A percentile compares a stretch with the other conserved stretches of the same genome.
Evolutionary conservation across 2,888 invertebrate species (phyloP).

Genomic region (Lamellibrachia satsuma): DNA sequence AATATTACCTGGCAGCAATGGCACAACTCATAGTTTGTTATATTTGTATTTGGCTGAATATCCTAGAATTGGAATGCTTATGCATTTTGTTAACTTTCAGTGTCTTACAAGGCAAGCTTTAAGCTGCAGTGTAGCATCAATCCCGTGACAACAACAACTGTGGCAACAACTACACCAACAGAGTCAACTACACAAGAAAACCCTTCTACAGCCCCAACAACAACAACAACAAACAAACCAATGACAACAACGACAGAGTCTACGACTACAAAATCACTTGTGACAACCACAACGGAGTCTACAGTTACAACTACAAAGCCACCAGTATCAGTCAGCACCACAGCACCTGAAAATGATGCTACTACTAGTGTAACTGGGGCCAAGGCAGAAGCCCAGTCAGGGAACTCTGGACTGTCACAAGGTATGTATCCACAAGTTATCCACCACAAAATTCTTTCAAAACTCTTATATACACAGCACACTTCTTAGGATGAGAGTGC

Average conservation of each 20-base stretch:
- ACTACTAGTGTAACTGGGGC: neutral
- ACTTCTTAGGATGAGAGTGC: too few relatives aligned
- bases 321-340: neutral
- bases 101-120: conserved; percentile 12
- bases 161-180: neutral
- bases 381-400: neutral
- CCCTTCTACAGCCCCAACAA: neutral
- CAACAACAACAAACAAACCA: neutral
- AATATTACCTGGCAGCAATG: neutral
- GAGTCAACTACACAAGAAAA: neutral
- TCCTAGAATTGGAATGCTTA: neutral
- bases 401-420: neutral
- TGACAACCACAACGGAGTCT: neutral
- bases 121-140: neutral
- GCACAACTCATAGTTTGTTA: neutral
- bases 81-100: neutral
- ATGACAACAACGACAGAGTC: neutral
- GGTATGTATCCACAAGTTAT: neutral
- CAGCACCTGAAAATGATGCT: neutral
- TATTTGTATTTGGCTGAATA: neutral
- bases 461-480: neutral
- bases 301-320: neutral
- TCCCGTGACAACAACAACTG: neutral
- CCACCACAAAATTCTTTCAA: neutral
- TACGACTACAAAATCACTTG: neutral